Percentiles rank a stretch among this genome's conserved stretches.
Evolutionary conservation across 2,113 vertebrate species (phyloP).

Genomic region (human (Homo sapiens)): GRCh38 chr6:3624001-3624500

Average conservation of each 20-base stretch:
- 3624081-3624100: rapidly evolving
- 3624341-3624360: too few relatives aligned
- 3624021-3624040: neutral
- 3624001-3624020: neutral
- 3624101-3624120: rapidly evolving
- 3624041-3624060: too few relatives aligned
- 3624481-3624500: neutral
- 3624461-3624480: rapidly evolving
- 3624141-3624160: too few relatives aligned
- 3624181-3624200: neutral
- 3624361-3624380: rapidly evolving
- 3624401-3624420: rapidly evolving
- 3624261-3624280: neutral
- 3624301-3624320: neutral
- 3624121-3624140: too few relatives aligned
- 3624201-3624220: neutral
- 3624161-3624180: neutral
- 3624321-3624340: neutral
- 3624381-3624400: neutral
- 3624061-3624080: neutral
- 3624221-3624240: neutral
- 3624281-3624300: neutral
- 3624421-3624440: rapidly evolving
- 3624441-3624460: neutral
- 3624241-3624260: neutral